Conservation (phyloP, 2,113 vertebrate species). For the Mungos mungo region DNA sequence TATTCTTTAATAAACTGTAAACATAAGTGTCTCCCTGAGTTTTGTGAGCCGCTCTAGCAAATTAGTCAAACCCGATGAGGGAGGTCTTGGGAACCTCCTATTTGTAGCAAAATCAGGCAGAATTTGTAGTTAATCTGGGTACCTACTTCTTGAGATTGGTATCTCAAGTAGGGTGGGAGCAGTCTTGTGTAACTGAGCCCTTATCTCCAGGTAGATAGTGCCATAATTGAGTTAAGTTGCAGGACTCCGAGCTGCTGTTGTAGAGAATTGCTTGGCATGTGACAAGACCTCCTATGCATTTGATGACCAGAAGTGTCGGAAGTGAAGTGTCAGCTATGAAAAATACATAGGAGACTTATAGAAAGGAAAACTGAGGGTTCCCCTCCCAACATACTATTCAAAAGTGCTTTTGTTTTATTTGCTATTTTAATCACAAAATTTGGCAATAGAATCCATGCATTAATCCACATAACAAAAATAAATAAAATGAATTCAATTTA, state of each 20-base stretch:
- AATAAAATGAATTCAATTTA: neutral
- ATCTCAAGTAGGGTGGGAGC: neutral
- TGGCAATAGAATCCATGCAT: neutral
- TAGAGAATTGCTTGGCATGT: neutral
- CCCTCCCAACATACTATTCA: neutral
- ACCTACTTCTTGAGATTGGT: neutral
- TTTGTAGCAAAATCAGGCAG: neutral
- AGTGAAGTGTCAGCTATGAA: neutral
- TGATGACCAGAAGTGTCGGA: neutral
- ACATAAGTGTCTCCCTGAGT: neutral
- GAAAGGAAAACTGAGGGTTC: neutral
- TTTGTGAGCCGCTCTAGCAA: neutral
- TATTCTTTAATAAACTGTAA: neutral
- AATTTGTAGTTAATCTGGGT: neutral
- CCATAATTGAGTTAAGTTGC: neutral
- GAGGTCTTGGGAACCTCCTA: neutral
- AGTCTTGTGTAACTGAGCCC: neutral
- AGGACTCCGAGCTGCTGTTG: neutral
- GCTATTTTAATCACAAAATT: neutral
- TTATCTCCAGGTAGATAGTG: neutral
- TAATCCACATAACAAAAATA: neutral
- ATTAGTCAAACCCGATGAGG: neutral
- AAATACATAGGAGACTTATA: neutral
- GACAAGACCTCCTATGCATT: neutral
- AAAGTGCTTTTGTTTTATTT: slow-evolving; percentile 14